Conservation (phyloP, 2,888 invertebrate genomes). For the Hirtodrosophila alboralis region DNA sequence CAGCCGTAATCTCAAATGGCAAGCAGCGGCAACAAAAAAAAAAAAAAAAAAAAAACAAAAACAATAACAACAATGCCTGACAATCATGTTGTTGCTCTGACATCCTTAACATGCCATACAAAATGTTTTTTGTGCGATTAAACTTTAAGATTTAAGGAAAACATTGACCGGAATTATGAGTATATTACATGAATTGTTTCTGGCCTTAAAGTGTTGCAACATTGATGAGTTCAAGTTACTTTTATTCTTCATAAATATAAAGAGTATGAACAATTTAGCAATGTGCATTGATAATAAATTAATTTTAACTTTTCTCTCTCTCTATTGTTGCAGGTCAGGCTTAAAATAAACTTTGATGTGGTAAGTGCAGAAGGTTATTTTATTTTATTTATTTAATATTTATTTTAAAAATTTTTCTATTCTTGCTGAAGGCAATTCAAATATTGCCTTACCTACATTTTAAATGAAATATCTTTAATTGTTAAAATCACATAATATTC, state of each 20-base stretch:
- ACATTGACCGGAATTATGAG: constrained; percentile 35
- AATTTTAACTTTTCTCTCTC: constrained; percentile 3
- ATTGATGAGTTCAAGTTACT: neutral
- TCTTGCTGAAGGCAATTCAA: too few species aligned
- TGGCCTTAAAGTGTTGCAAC: constrained; percentile 4
- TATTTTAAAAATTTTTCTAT: neutral
- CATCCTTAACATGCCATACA: constrained; percentile 49
- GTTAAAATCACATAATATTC: constrained; percentile 1
- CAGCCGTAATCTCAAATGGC: constrained; percentile 75
- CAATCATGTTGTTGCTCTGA: constrained; percentile 52
- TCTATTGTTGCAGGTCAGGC: constrained; percentile 33
- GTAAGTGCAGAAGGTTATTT: constrained; percentile 12
- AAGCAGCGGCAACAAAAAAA: constrained; percentile 35
- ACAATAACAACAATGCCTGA: constrained; percentile 22
- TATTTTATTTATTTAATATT: neutral
- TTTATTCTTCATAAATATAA: neutral
- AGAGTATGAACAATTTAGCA: neutral
- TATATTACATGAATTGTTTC: constrained; percentile 14
- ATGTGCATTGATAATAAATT: constrained; percentile 1
- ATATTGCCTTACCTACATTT: neutral
- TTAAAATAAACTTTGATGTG: neutral
- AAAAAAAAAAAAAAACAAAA: constrained; percentile 19
- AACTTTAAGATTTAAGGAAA: constrained; percentile 59
- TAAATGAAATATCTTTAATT: neutral
- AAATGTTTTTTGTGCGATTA: constrained; percentile 46